A percentile compares a stretch with the other conserved stretches of the same genome.
Evolutionary conservation across 2,888 invertebrate genomes (phyloP).

Genomic region (Pachliopta kotzebuea): DNA sequence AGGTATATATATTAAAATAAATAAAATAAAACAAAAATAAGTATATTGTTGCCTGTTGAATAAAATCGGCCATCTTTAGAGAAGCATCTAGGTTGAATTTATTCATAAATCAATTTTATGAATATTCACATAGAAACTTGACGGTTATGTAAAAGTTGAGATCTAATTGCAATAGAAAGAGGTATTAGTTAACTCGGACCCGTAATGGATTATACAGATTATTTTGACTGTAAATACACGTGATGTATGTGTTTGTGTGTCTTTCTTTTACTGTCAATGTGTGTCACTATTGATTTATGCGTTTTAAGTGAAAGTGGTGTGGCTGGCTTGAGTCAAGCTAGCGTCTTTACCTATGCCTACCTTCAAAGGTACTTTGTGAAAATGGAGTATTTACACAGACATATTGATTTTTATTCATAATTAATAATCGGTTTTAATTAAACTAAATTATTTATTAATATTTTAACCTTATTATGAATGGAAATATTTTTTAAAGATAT

Average conservation of each 20-base stretch:
- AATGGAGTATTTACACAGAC: background rate
- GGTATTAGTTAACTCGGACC: conserved; percentile 25
- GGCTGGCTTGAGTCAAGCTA: conserved; percentile 21
- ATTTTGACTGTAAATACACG: conserved; percentile 24
- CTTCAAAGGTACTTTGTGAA: conserved; percentile 16
- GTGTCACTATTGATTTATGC: conserved; percentile 27
- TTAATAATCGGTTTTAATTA: too few relatives aligned
- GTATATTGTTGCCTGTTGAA: conserved; percentile 7
- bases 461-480: too few relatives aligned
- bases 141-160: conserved; percentile 24
- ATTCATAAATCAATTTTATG: conserved; percentile 20
- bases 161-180: conserved; percentile 23
- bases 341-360: conserved; percentile 17
- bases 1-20: too few relatives aligned
- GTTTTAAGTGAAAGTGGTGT: conserved; percentile 29
- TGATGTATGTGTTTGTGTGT: conserved; percentile 5
- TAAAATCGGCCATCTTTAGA: conserved; percentile 8
- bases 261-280: conserved; percentile 8
- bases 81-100: conserved; percentile 5
- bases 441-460: too few relatives aligned
- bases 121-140: conserved; percentile 26
- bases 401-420: too few relatives aligned
- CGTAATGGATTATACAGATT: conserved; percentile 26
- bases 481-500: too few relatives aligned
- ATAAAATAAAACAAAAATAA: background rate